Evolutionary conservation across 2,113 vertebrate species (phyloP), one percentile per base, ranked within the genome.

Genomic region (Agelaius phoeniceus): DNA sequence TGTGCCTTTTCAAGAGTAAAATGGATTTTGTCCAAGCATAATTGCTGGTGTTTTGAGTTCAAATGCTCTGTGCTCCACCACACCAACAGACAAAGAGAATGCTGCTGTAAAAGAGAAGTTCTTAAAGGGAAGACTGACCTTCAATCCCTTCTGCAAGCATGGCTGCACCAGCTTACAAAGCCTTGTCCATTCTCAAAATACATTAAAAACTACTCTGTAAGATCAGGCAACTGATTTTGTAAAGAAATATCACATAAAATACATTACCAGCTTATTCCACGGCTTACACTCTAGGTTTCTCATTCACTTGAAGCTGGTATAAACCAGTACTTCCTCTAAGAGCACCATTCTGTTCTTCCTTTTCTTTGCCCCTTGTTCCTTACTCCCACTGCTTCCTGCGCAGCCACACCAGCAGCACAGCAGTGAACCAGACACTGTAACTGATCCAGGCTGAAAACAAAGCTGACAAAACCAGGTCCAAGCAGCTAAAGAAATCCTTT

Each of bases 301-400:
- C 76, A 92, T 44, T 63, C 71, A 23, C 39, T 63, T 84, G 1
- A 31, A 52, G 17, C 31, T 83, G 59, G 62, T 30, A 91, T 54
- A 90, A 96, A 94, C 88, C 95, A 88, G 39, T 17, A 51, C 43
- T 94, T 95, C 88, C 94, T 88, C 90, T 76, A 78, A 82, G 63
- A 30, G 54, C 74, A 95, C 74, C 69, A 37, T 41, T 19, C 49
- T 65, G 39, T 16, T 95, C 63, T 90, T 91, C 90, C 55, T 77
- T 85, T 88, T 76, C 76, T 94, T 77, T 75, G 72, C 75, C 59
- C 37, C 58, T 35, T 21, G 89, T 93, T 94, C 88, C 83, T 84
- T 18, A 77, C 55, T 93, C 89, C 72, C 89, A 86, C 76, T 72
- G 21, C 65, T 95, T 97, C 90, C 92, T 77, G 79, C 3, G 5